phyloP scores from a whole-genome alignment of 2,797 vertebrate genomes.

The Propithecus deckenii region DNA sequence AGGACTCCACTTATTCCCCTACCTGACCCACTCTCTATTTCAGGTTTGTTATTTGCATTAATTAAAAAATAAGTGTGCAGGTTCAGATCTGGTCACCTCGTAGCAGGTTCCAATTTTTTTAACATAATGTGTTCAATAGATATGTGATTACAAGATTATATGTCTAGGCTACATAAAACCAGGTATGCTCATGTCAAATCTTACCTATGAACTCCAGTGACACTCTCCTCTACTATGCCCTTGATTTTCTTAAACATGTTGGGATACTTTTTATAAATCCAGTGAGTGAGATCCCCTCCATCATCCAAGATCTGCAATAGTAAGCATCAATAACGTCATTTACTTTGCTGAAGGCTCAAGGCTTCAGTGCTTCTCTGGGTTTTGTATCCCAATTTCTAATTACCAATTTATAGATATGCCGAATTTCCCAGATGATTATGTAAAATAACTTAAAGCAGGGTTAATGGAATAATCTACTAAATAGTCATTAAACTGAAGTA shows the following conservation, averaged over 20 bases:
- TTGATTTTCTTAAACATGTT: slow-evolving; percentile 99
- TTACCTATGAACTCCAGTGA: slow-evolving; percentile 98
- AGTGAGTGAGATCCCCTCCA: slow-evolving; percentile 97
- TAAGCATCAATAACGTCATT: slow-evolving; percentile 38
- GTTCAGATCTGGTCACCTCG: background rate
- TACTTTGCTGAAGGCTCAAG: background rate
- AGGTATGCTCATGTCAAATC: background rate
- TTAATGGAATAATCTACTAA: background rate
- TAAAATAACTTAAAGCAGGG: slow-evolving; percentile 42
- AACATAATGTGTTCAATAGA: background rate
- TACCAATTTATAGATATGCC: background rate
- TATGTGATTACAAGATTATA: background rate
- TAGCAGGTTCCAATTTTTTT: background rate
- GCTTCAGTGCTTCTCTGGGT: background rate
- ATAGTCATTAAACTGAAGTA: background rate
- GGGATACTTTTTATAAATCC: slow-evolving; percentile 99
- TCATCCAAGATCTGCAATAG: slow-evolving; percentile 95
- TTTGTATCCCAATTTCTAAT: slow-evolving; percentile 2
- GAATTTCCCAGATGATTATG: slow-evolving; percentile 25
- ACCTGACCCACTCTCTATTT: background rate
- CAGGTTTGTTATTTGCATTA: slow-evolving; percentile 19
- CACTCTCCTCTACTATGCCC: slow-evolving; percentile 98
- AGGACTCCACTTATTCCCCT: background rate
- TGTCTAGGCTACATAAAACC: background rate
- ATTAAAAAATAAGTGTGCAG: background rate